A percentile compares a stretch with the other conserved stretches of the same genome.
Conservation (phyloP, 2,888 invertebrate species). For the Aplocera efformata region DNA sequence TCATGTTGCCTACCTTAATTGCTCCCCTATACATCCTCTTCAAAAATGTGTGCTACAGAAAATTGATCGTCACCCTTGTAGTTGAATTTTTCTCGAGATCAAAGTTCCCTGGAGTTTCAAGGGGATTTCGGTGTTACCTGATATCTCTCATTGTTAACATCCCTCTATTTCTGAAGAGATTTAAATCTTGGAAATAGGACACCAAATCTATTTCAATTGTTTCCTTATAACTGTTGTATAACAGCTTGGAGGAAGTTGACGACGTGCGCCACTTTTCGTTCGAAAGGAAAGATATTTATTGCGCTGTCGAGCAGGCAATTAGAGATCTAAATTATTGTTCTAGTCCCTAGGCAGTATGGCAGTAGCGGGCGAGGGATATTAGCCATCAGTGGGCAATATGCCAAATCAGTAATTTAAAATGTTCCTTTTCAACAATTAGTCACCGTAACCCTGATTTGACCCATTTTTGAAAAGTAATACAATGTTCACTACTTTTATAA, state of each 20-base stretch:
- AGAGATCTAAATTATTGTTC: conserved; percentile 6
- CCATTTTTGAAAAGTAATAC: conserved; percentile 10
- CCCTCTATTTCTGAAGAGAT: too few relatives aligned
- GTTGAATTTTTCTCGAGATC: conserved; percentile 1
- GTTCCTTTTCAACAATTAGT: background rate
- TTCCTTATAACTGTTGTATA: conserved; percentile 4
- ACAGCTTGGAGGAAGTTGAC: background rate
- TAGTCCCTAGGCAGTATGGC: background rate
- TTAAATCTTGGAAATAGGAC: conserved; percentile 13
- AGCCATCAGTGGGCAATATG: background rate
- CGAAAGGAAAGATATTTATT: background rate
- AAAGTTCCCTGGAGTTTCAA: conserved; percentile 5
- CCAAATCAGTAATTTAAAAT: conserved; percentile 1
- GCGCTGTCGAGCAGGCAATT: conserved; percentile 5
- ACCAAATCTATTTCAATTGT: conserved; percentile 6
- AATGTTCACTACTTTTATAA: conserved; percentile 15
- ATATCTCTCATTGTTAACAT: conserved; percentile 17
- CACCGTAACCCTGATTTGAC: conserved; percentile 4
- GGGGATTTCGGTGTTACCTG: conserved; percentile 15
- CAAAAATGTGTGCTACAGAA: conserved; percentile 14
- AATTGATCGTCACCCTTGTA: conserved; percentile 12
- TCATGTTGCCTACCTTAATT: conserved; percentile 38
- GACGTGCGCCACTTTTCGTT: background rate
- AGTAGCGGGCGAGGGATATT: background rate
- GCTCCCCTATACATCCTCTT: conserved; percentile 29